Evolutionary conservation across 2,113 vertebrate genomes (phyloP), one percentile per base, ranked within the genome.

Genomic region (Jaculus jaculus): DNA sequence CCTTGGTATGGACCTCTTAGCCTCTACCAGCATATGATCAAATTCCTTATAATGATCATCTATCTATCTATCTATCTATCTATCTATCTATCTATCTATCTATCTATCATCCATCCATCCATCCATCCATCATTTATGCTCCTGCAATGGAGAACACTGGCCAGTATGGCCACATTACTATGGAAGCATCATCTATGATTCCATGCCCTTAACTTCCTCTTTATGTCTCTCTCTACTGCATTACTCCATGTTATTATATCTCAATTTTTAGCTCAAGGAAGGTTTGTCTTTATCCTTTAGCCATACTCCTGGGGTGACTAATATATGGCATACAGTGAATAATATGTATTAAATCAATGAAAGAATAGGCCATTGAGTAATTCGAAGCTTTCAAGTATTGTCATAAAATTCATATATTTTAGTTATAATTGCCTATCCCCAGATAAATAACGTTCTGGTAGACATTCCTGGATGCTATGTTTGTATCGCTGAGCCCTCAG

Each of bases 321-420:
- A 82, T 11, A 69, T 21, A 78, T 34, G 80, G 20, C 30, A 20
- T 16, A 60, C 1, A 37, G 2, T 93, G 28, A 86, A 34, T 89
- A 80, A 42, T 58, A 80, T 61, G 12, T 93, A 23, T n/a, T 92
- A 61, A 94, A 60, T 71, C 74, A 93, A 65, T 65, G n/a, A 85
- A 75, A 79, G 8, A 87, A 73, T 74, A 83, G 20, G 69, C 73
- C 3, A 8, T 85, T 58, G 78, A 79, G 10, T 54, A 32, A 28
- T 87, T 93, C 28, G 39, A 95, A 24, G 24, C 24, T 20, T 63
- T 63, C 16, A 24, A 23, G 61, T 20, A 63, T 63, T 63, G 18
- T 63, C 61, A 63, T 63, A 54, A 54, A 15, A 54, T 54, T 54
- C 13, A 87, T 77, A 26, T 58, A n/a, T 60, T 82, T 58, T 91